Evolutionary conservation across 2,113 vertebrate species (phyloP), one percentile per base, ranked within the genome.

Genomic region (Hippocampus zosterae): DNA sequence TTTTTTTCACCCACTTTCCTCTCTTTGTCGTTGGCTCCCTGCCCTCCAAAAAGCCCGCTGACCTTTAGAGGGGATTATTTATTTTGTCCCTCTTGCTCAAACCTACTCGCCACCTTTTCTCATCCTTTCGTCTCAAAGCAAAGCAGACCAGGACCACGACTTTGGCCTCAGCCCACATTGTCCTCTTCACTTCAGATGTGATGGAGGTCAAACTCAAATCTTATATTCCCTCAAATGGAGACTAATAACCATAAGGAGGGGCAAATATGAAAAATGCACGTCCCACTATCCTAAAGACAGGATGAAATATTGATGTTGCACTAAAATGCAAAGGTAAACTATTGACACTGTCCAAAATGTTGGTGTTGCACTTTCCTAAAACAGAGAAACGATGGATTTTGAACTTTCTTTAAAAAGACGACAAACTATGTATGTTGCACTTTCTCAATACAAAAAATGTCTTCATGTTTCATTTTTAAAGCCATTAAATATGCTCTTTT

Each of bases 51-150:
- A 79, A 87, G 76, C 76, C 85, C 57, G 3, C 64, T 69, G 83
- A 88, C 90, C 89, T 90, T 87, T 88, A 82, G 81, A n/a, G 82
- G 69, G 69, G 82, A 81, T 82, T 85, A 86, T 90, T 91, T 89
- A 84, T 88, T 89, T 88, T 88, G 69, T 82, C 81, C 78, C 76
- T 73, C 70, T 69, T 78, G 68, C 74, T 71, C 63, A 59, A 52
- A 67, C 75, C 71, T 55, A 68, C 77, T 66, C 75, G 69, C 73
- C 46, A 68, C 73, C 70, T 73, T 55, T 71, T 72, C 56, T 76
- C 68, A 70, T 66, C n/a, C 72, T 68, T 60, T n/a, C 59, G 61
- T 82, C 80, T 82, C 72, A 77, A 65, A 65, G 23, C 74, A 71
- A 81, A 76, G 33, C 33, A 37, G 33, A 37, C 73, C 74, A 42